Conservation (phyloP, 2,888 invertebrate genomes). For the Parnassius smintheus region DNA sequence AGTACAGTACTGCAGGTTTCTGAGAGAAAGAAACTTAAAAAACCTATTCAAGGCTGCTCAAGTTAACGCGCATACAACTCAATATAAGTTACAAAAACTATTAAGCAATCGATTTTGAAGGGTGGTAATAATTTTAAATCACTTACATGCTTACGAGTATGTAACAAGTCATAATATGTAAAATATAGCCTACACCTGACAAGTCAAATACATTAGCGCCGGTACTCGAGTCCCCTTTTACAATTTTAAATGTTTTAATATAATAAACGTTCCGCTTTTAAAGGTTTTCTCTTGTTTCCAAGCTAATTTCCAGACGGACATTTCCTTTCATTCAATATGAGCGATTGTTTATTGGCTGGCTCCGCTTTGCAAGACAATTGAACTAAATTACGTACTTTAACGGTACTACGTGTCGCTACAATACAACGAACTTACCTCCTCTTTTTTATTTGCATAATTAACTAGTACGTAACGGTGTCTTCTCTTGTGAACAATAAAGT, state of each 20-base stretch:
- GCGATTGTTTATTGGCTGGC: conserved; percentile 76
- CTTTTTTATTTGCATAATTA: conserved; percentile 31
- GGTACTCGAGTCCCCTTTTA: conserved; percentile 49
- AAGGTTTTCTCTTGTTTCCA: conserved; percentile 78
- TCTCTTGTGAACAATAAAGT: conserved; percentile 4
- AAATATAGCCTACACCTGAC: conserved; percentile 44
- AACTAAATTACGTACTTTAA: conserved; percentile 68
- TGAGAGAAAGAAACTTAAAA: too few species aligned
- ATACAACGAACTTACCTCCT: conserved; percentile 31
- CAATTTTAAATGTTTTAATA: conserved; percentile 66
- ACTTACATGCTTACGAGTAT: neutral
- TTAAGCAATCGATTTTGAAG: too few species aligned
- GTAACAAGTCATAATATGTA: conserved; percentile 39
- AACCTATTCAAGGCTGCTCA: too few species aligned
- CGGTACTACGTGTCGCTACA: conserved; percentile 51
- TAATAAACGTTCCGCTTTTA: conserved; percentile 71
- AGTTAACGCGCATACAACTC: too few species aligned
- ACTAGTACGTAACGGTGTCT: conserved; percentile 10
- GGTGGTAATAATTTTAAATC: too few species aligned
- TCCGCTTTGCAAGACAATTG: conserved; percentile 73
- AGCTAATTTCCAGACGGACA: conserved; percentile 77
- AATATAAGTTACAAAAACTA: too few species aligned
- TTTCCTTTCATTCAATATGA: conserved; percentile 81
- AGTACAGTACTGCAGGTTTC: too few species aligned
- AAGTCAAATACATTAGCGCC: conserved; percentile 65